These are phyloP conservation scores for Coranthus polyacanthus DNA, from an alignment of 2,797 vertebrate species.

Conservation along the genomic window DNA sequence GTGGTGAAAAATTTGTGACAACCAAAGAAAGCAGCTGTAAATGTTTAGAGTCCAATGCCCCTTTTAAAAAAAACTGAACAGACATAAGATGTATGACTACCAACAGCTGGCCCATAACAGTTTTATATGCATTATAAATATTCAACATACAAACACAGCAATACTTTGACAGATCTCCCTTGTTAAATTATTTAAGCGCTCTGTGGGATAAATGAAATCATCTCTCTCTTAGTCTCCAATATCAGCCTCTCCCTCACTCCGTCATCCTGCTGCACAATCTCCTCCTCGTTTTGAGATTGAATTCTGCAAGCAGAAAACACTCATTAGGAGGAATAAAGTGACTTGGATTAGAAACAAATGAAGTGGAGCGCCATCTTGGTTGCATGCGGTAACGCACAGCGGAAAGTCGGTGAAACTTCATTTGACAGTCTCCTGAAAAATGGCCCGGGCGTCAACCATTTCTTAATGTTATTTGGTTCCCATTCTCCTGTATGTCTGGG, in stretches of 20 bases:
- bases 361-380: constrained; percentile 5
- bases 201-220: constrained; percentile 69
- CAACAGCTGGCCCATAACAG: constrained; percentile 73
- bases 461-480: constrained; percentile 22
- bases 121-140: constrained; percentile 79
- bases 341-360: constrained; percentile 9
- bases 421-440: constrained; percentile 12
- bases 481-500: constrained; percentile 10
- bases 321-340: not conserved
- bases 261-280: constrained; percentile 21
- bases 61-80: constrained; percentile 26
- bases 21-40: constrained; percentile 9
- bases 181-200: constrained; percentile 78
- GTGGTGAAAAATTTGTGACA: not conserved
- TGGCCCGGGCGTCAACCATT: not conserved
- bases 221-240: constrained; percentile 52
- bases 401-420: not conserved
- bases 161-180: constrained; percentile 68
- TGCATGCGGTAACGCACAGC: not conserved
- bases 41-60: constrained; percentile 31
- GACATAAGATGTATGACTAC: constrained; percentile 55
- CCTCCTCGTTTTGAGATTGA: constrained; percentile 1
- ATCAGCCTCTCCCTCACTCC: constrained; percentile 25
- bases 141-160: constrained; percentile 76
- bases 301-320: constrained; percentile 12